Percentiles rank a stretch among this genome's conserved stretches.
phyloP scores from a whole-genome alignment of 2,888 invertebrate species.

The Empis livida region DNA sequence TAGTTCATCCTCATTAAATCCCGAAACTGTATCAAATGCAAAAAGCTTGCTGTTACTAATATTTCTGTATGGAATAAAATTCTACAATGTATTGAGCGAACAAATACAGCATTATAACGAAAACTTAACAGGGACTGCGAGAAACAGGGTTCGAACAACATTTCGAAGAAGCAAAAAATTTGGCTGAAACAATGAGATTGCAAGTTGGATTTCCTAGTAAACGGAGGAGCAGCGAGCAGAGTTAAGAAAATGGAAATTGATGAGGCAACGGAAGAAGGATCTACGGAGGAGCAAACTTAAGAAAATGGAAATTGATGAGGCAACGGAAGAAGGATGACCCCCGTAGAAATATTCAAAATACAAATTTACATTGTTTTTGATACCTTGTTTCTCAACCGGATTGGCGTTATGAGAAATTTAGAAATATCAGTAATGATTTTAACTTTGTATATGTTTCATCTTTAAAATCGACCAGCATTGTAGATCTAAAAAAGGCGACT shows the following conservation, averaged over 20 bases:
- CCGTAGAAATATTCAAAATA: not conserved
- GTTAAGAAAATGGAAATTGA: not conserved
- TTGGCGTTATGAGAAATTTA: conserved; percentile 1
- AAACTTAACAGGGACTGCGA: not conserved
- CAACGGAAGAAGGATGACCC: no score
- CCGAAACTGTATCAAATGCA: not conserved
- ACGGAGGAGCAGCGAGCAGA: not conserved
- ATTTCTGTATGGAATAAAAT: not conserved
- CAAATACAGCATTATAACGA: not conserved
- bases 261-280: not conserved
- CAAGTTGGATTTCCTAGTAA: not conserved
- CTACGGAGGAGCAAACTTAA: no score
- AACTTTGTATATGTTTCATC: not conserved
- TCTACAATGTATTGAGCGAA: not conserved
- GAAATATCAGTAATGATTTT: no score
- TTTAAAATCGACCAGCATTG: not conserved
- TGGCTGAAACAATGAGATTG: not conserved
- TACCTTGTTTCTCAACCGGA: no score
- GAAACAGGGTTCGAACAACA: not conserved
- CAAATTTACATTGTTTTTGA: not conserved
- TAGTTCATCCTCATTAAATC: not conserved
- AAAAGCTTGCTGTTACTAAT: not conserved
- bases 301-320: no score
- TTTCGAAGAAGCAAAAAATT: not conserved
- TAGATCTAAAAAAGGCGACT: not conserved